Conservation (phyloP, 2,888 invertebrate species). For the Eilema caniola region DNA sequence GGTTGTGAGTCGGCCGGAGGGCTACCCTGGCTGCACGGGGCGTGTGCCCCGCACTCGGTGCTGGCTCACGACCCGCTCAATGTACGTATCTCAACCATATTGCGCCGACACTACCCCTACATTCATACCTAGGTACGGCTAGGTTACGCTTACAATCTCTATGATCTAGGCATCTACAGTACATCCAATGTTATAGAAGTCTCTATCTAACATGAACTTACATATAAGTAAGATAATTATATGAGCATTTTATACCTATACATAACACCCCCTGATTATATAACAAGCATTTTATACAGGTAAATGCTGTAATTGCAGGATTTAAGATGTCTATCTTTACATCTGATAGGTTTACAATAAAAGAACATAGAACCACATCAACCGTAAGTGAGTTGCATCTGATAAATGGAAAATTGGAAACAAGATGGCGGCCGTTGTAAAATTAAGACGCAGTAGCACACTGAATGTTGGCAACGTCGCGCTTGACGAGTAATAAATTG, state of each 20-base stretch:
- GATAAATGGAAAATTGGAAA: slow-evolving; percentile 63
- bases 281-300: slow-evolving; percentile 44
- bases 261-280: slow-evolving; percentile 58
- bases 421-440: slow-evolving; percentile 81
- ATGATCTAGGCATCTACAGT: slow-evolving; percentile 67
- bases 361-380: slow-evolving; percentile 55
- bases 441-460: slow-evolving; percentile 82
- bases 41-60: slow-evolving; percentile 72
- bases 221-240: slow-evolving; percentile 25
- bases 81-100: slow-evolving; percentile 85
- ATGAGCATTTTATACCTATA: slow-evolving; percentile 51
- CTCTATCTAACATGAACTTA: slow-evolving; percentile 54
- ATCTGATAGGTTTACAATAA: slow-evolving; percentile 30
- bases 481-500: slow-evolving; percentile 61
- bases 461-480: slow-evolving; percentile 84
- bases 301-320: slow-evolving; percentile 29
- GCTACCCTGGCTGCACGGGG: slow-evolving; percentile 78
- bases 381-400: slow-evolving; percentile 62
- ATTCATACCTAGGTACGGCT: slow-evolving; percentile 74
- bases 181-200: slow-evolving; percentile 64
- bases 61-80: slow-evolving; percentile 79
- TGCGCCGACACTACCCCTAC: slow-evolving; percentile 79
- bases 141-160: slow-evolving; percentile 61
- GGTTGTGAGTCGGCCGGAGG: slow-evolving; percentile 82
- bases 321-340: slow-evolving; percentile 29